Evolutionary conservation across 2,888 invertebrate genomes (phyloP).

Genomic region (Patella pellucida): DNA sequence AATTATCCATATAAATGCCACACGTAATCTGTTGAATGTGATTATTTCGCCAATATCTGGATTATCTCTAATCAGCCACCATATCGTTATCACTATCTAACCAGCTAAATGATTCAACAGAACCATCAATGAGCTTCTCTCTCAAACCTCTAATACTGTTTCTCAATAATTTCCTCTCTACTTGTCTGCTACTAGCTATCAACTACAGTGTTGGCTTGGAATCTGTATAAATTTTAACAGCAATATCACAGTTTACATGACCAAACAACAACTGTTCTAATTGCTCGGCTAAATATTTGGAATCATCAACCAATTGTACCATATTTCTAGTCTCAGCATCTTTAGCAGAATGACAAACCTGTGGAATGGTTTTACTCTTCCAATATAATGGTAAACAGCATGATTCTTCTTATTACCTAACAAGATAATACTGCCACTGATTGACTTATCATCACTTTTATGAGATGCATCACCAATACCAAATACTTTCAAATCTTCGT

Average conservation of each 20-base stretch:
- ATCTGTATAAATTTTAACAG: constrained; percentile 2
- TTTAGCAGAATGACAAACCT: background rate
- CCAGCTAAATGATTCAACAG: constrained; percentile 3
- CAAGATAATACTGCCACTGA: too few relatives aligned
- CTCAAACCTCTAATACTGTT: constrained; percentile 5
- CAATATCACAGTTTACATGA: background rate
- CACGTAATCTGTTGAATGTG: constrained; percentile 2
- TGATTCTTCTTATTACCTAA: constrained; percentile 1
- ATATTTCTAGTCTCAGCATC: background rate
- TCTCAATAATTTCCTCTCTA: constrained; percentile 7
- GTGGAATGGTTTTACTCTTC: constrained; percentile 1
- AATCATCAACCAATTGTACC: constrained; percentile 10
- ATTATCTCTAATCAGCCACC: constrained; percentile 7
- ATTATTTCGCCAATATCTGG: constrained; percentile 2
- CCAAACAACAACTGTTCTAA: constrained; percentile 1
- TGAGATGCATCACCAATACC: constrained; percentile 1
- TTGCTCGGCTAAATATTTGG: constrained; percentile 8
- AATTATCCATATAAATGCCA: constrained; percentile 5
- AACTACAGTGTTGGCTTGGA: background rate
- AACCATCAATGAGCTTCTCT: background rate
- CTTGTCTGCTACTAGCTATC: constrained; percentile 6
- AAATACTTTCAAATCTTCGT: constrained; percentile 1
- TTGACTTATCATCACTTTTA: background rate
- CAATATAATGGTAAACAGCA: constrained; percentile 3
- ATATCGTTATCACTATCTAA: constrained; percentile 1